Base-by-base conservation (phyloP, 2,797 vertebrate species). In the Gallinago solitaria region DNA sequence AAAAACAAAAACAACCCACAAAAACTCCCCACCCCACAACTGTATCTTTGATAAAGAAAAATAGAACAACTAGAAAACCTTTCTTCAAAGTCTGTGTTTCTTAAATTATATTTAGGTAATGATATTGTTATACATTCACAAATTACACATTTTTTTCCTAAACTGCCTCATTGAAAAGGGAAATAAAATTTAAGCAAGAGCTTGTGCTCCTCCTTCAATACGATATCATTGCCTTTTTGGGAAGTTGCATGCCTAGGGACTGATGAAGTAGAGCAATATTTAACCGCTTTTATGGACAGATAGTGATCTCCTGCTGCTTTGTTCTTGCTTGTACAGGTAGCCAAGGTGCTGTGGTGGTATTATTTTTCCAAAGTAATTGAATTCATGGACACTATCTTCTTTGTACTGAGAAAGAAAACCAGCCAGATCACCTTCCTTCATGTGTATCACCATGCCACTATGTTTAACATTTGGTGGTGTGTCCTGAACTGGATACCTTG, bases 391-490 rank as follows among this genome's bases (percentile, higher is more conserved):
- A 99, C 99, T 5, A 96, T 99, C 93, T 99, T 99, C 97, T 99
- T 99, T 90, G 98, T 99, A 87, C 95, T 99, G 95, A 97, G 99
- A 95, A 99, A 99, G 91, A 99, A 99, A 97, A 98, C 96, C 84
- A 98, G 95, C 94, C 98, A 99, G 97, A 98, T 99, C 91, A 98
- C 98, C 89, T 99, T 99, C 93, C 98, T 99, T 70, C 99, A 99
- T 0, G 98, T 99, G 18, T 99, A 99, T 96, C 99, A 99, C 94
- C 99, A 99, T 12, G 98, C 98, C 79, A 98, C 98, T 5, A 99
- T 99, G 99, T 99, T 99, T 89, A 99, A 99, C 96, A 99, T 99
- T 97, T 99, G 98, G 99, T 99, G 99, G 99, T 99, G 98, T 65
- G 98, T 99, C 64, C 94, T 99, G 83, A 99, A 99, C 97, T 99